Evolutionary conservation across 2,888 invertebrate genomes (phyloP).

Genomic region (Agelastica alni): DNA sequence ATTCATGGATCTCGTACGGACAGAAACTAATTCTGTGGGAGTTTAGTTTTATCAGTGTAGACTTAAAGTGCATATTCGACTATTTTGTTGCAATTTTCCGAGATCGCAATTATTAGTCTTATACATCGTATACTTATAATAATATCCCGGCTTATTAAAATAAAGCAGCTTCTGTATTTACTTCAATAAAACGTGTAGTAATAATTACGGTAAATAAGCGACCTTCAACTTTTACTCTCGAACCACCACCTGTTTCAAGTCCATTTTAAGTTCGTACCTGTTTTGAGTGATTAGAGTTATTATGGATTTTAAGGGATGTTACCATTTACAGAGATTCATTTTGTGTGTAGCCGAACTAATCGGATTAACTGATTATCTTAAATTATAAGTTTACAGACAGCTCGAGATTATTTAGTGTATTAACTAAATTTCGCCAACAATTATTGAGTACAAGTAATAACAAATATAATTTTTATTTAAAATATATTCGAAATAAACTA

Average conservation of each 20-base stretch:
- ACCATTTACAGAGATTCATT: no score
- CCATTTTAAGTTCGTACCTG: conserved; percentile 6
- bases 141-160: conserved; percentile 32
- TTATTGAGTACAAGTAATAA: no score
- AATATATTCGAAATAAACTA: no score
- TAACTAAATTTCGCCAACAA: no score
- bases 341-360: no score
- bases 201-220: conserved; percentile 34
- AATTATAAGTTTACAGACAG: no score
- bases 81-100: conserved; percentile 21
- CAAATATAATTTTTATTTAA: no score
- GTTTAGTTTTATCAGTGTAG: conserved; percentile 9
- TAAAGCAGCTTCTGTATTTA: conserved; percentile 33
- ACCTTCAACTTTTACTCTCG: conserved; percentile 38
- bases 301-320: no score
- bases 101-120: conserved; percentile 28
- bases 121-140: conserved; percentile 20
- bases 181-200: conserved; percentile 30
- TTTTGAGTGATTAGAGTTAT: not conserved
- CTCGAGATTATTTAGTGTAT: no score
- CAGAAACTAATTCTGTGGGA: no score
- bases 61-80: conserved; percentile 10
- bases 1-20: no score
- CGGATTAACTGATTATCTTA: no score
- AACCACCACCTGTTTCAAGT: conserved; percentile 18